phyloP scores from a whole-genome alignment of 2,113 vertebrate genomes.

The Phylloscopus whistleri region DNA sequence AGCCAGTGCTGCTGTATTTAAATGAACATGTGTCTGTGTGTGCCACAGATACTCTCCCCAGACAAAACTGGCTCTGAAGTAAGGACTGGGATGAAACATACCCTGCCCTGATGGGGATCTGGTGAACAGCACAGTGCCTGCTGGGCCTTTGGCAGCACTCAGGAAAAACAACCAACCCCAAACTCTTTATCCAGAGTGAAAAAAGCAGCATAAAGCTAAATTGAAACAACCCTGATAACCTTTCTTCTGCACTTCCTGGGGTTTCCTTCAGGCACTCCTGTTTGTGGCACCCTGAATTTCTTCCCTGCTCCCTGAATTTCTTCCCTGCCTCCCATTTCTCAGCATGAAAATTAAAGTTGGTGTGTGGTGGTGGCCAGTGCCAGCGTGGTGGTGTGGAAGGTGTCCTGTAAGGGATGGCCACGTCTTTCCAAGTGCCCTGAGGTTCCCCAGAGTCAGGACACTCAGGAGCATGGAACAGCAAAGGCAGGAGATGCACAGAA shows the following conservation, averaged over 20 bases:
- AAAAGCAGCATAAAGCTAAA: background rate
- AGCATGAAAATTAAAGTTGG: accelerated
- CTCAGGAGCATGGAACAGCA: background rate
- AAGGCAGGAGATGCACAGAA: background rate
- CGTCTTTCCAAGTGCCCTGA: background rate
- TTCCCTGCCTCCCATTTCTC: background rate
- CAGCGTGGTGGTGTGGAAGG: accelerated
- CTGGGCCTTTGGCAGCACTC: background rate
- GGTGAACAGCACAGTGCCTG: background rate
- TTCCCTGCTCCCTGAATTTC: background rate
- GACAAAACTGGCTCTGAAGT: background rate
- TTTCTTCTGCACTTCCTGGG: background rate
- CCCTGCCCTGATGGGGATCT: background rate
- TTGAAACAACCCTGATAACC: background rate
- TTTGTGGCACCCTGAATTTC: background rate
- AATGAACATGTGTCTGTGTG: background rate
- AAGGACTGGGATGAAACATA: background rate
- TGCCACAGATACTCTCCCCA: background rate
- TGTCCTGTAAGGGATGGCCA: accelerated
- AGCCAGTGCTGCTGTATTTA: background rate
- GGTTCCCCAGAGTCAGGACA: background rate
- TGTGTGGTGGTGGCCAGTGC: background rate
- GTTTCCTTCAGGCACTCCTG: background rate
- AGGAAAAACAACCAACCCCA: background rate
- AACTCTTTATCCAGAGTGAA: background rate